phyloP scores from a whole-genome alignment of 2,113 vertebrate species.

The Pterocles gutturalis region DNA sequence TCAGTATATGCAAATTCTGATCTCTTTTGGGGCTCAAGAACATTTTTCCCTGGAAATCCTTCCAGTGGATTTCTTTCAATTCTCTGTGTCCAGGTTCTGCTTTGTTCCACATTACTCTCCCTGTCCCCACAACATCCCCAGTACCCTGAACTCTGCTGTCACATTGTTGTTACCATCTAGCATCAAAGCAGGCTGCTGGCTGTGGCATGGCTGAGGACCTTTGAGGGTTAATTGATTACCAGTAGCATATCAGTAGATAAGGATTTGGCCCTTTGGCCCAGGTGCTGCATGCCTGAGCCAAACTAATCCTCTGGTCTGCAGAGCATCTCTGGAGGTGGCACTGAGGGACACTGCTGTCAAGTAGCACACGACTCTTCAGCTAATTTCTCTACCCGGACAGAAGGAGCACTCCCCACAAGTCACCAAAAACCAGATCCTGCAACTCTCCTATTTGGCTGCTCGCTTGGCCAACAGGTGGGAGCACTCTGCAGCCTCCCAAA shows the following conservation, averaged over 20 bases:
- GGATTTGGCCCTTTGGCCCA: background rate
- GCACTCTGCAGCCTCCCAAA: background rate
- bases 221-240: background rate
- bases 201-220: accelerated
- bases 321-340: background rate
- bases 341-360: accelerated
- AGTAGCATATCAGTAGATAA: background rate
- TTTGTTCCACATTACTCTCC: background rate
- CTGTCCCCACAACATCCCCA: accelerated
- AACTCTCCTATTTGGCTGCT: background rate
- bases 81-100: background rate
- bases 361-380: background rate
- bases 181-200: background rate
- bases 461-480: background rate
- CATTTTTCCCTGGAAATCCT: background rate
- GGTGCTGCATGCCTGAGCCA: background rate
- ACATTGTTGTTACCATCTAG: background rate
- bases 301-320: background rate
- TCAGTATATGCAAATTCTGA: background rate
- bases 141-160: background rate
- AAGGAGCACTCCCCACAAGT: background rate
- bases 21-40: background rate
- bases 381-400: background rate
- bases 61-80: background rate
- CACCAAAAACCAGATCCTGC: background rate